phyloP scores from a whole-genome alignment of 1,140 invertebrate species.

The Uloborus diversus region DNA sequence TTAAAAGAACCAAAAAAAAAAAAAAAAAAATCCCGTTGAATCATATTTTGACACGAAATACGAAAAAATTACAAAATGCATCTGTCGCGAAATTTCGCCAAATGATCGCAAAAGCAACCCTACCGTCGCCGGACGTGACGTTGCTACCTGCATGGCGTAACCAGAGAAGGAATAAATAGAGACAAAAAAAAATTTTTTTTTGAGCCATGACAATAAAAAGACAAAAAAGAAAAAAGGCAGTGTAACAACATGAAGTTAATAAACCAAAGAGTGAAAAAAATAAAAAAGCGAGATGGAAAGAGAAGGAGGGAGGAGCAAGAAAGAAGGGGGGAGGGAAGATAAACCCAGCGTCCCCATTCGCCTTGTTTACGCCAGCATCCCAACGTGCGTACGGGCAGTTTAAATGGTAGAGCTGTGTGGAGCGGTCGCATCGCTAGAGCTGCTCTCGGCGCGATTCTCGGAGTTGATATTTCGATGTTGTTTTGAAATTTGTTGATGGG shows the following conservation, averaged over 20 bases:
- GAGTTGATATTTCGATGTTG: not conserved
- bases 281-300: not conserved
- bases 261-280: not conserved
- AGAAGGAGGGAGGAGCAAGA: not conserved
- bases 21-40: not conserved
- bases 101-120: not conserved
- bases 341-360: constrained; percentile 27
- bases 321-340: not conserved
- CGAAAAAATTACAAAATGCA: not conserved
- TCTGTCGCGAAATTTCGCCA: constrained; percentile 2
- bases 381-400: not conserved
- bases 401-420: constrained; percentile 15
- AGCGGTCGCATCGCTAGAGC: not conserved
- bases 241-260: constrained; percentile 21
- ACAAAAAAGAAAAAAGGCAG: constrained; percentile 33
- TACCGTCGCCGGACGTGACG: constrained; percentile 20
- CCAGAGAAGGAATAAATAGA: constrained; percentile 29
- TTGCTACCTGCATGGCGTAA: constrained; percentile 50
- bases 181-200: no score
- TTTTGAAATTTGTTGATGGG: constrained; percentile 15
- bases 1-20: no score
- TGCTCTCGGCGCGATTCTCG: not conserved
- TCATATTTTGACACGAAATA: not conserved
- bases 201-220: not conserved
- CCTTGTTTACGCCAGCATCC: constrained; percentile 25